Base-by-base conservation (phyloP, 1,140 invertebrate genomes). In the Steinernema khuongi region DNA sequence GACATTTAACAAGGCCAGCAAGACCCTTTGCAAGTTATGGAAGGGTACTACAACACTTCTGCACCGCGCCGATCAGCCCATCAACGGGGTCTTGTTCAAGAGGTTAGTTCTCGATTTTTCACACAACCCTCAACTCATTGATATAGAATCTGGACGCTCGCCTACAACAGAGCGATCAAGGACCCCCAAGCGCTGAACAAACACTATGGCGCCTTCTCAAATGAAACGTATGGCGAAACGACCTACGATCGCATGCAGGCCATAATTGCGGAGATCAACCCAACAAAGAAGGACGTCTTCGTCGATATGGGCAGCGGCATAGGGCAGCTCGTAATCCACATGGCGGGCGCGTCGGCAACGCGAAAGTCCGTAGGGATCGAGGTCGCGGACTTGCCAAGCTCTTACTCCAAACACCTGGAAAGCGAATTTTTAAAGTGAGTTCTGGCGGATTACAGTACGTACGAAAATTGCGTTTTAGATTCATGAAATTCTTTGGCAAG, bases 401-500 rank as follows among this genome's bases (percentile, higher is more conserved):
- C 75, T 31, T 85, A 75, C 76, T 82, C 83, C 4, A 68, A 70
- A n/a, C 75, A 77, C 19, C 50, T 85, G 32, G 75, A 83, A 43
- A 11, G 26, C 17, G 83, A 83, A 60, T 83, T 82, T 68, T 72
- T 26, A 17, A 29, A 60, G 74, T 77, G 43, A 22, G 71, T 60
- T 60, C 50, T n/a, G 50, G 7, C 11, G 50, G 7, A 60, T n/a
- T 60, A n/a, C 50, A 4, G 7, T n/a, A n/a, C n/a, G n/a, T n/a
- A n/a, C n/a, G n/a, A n/a, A n/a, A n/a, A n/a, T n/a, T n/a, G 50
- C 7, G 14, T 11, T 26, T 76, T 78, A 85, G 78, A 67, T 70
- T 73, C 72, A 85, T 84, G 83, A 75, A 30, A 14, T 82, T 76
- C 75, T 84, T 77, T 67, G 79, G 81, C 30, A 82, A 84, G n/a